Evolutionary conservation across 2,113 vertebrate species (phyloP), one percentile per base, ranked within the genome.

Genomic region (Hemibagrus wyckioides): DNA sequence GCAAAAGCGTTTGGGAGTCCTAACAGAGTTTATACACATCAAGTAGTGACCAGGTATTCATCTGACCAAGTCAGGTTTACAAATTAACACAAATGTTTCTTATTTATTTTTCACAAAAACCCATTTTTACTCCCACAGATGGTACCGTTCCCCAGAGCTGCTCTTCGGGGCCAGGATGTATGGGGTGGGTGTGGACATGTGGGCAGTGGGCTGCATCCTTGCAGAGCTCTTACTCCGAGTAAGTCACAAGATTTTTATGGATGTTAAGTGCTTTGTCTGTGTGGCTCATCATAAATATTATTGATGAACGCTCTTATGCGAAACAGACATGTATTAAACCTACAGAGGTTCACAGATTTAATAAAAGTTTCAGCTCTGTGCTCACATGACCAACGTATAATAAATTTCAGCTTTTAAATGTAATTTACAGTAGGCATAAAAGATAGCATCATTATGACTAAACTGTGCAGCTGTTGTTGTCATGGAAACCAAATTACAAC

Each of bases 171-270:
- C 98, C 89, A 97, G 96, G 93, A 99, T 99, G 97, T 99, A 99
- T 48, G 97, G 98, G 41, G 97, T 99, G 19, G 97, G 98, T 61
- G 98, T 99, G 2, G 98, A 99, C 92, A 99, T 99, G 97, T 99
- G 98, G 98, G 98, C 98, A 88, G 97, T 99, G 79, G 98, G 98
- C 85, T 99, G 98, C 92, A 99, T 99, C 92, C 93, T 99, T 91
- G 97, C 98, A 77, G 98, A 99, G 90, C 91, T 99, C 76, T 96
- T 99, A 5, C 97, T 99, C 48, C 93, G 98, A 94, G 98, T 99
- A 95, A 95, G 96, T 73, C 56, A 77, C 44, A 28, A 10, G 23
- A 21, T 3, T 4, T 25, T 36, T 44, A 67, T 28, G 76, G 7
- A 8, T 1, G 0, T 52, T n/a, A 11, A 25, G 21, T 73, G 6